These are phyloP conservation scores for Oscheius myriophilus DNA, from an alignment of 2,888 invertebrate species.

Conservation along the genomic window DNA sequence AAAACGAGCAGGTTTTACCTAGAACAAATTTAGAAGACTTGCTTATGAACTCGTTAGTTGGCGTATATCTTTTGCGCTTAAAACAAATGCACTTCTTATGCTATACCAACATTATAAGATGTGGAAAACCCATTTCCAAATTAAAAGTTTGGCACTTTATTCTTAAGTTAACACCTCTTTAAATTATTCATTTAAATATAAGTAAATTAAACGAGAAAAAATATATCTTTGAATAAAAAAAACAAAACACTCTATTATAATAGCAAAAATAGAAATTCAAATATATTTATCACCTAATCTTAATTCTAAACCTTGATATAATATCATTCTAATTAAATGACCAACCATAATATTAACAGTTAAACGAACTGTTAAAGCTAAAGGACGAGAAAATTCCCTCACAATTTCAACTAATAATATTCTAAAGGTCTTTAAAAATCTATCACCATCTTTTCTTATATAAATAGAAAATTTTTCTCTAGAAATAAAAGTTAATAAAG, in stretches of 20 bases:
- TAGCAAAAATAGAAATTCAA: conserved; percentile 55
- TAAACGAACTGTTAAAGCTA: conserved; percentile 61
- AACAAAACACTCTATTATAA: conserved; percentile 63
- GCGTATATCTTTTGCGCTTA: conserved; percentile 61
- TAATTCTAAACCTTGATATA: conserved; percentile 53
- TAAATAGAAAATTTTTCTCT: too few species aligned
- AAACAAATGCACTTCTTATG: conserved; percentile 64
- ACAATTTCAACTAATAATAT: conserved; percentile 58
- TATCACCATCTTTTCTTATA: conserved; percentile 56
- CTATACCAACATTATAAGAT: conserved; percentile 54
- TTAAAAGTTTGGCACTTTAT: conserved; percentile 61
- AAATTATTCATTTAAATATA: conserved; percentile 56
- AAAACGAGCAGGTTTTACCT: conserved; percentile 56
- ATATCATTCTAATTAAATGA: conserved; percentile 55
- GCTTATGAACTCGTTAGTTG: conserved; percentile 54
- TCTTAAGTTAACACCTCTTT: conserved; percentile 55
- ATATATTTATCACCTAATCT: conserved; percentile 52
- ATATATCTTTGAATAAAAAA: conserved; percentile 62
- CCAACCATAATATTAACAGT: conserved; percentile 62
- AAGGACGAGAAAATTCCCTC: conserved; percentile 61
- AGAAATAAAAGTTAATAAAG: conserved; percentile 56
- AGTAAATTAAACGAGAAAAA: conserved; percentile 59
- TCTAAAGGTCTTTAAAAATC: conserved; percentile 55
- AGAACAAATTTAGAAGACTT: conserved; percentile 61
- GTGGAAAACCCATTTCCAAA: conserved; percentile 63